Base-by-base conservation (phyloP, 2,113 vertebrate genomes). In the Sinocyclocheilus anshuiensis region DNA sequence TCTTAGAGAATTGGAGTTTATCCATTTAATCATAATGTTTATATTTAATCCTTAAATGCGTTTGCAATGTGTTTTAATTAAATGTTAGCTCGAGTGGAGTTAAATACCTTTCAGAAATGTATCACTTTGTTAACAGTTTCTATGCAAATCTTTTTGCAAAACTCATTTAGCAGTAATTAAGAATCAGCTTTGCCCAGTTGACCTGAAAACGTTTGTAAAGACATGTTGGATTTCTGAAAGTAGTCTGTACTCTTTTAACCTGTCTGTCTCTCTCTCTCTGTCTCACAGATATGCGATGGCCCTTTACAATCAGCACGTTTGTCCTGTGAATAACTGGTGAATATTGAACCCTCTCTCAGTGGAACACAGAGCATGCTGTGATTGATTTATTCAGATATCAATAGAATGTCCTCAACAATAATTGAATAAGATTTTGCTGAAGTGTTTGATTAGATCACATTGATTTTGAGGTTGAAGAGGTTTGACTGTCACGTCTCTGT, bases 301-400 rank as follows among this genome's bases (percentile, higher is more conserved):
- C 0, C 93, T 97, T 45, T 95, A 95, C 90, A 97, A 97, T 92
- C 96, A 96, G 90, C 96, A 97, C n/a, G 95, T 97, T 88, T 97
- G 97, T 84, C 96, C 97, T 0, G 94, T 97, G 84, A 93, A 95
- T 84, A 97, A 97, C 93, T 97, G 97, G 97, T 97, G 95, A 92
- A 88, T 67, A 74, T 29, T 45, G 16, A 67, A 16, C 11, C 12
- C 74, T 45, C 29, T 72, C 67, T 42, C 2, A 2, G 55, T 42
- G 33, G 3, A 6, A 78, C 29, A 78, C 45, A 57, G n/a, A 71
- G 33, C 18, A 4, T 39, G 79, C 24, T 4, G 45, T 29, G 48
- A 77, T 53, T 77, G 75, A 55, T 55, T 77, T 26, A 55, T 55
- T 76, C 74, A 76, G 11, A 74, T n/a, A 42, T 76, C 74, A 76